These are phyloP conservation scores for Microdon myrmicae DNA, from an alignment of 2,888 invertebrate genomes.

Conservation along the genomic window DNA sequence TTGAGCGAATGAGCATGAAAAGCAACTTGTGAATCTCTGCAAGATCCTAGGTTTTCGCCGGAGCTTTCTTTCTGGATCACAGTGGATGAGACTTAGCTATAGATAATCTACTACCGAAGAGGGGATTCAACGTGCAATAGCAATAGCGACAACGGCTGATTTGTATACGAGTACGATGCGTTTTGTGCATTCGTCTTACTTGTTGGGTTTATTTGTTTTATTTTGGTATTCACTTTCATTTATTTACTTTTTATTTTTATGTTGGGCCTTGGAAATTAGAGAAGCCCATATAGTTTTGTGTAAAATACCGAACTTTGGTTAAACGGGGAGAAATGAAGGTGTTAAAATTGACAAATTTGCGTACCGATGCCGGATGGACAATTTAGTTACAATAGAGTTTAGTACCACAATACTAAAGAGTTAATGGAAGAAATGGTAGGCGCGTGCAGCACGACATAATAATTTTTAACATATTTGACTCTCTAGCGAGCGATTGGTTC, in stretches of 20 bases:
- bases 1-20: constrained; percentile 18
- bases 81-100: too few species aligned
- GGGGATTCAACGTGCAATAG: constrained; percentile 1
- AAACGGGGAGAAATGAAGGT: constrained; percentile 29
- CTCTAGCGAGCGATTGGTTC: too few species aligned
- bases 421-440: too few species aligned
- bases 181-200: constrained; percentile 4
- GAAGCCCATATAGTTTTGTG: too few species aligned
- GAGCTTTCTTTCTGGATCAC: constrained; percentile 35
- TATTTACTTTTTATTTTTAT: not conserved
- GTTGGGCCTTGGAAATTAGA: not conserved
- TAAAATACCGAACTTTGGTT: too few species aligned
- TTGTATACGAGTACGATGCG: too few species aligned
- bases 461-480: too few species aligned
- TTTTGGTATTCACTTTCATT: constrained; percentile 20
- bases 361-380: too few species aligned
- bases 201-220: not conserved
- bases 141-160: too few species aligned
- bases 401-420: too few species aligned
- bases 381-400: too few species aligned
- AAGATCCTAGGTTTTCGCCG: constrained; percentile 43
- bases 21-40: constrained; percentile 33
- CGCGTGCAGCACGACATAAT: too few species aligned
- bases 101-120: constrained; percentile 4
- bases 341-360: constrained; percentile 47